phyloP scores from a whole-genome alignment of 2,888 invertebrate species.

The Dynastes grantii region DNA sequence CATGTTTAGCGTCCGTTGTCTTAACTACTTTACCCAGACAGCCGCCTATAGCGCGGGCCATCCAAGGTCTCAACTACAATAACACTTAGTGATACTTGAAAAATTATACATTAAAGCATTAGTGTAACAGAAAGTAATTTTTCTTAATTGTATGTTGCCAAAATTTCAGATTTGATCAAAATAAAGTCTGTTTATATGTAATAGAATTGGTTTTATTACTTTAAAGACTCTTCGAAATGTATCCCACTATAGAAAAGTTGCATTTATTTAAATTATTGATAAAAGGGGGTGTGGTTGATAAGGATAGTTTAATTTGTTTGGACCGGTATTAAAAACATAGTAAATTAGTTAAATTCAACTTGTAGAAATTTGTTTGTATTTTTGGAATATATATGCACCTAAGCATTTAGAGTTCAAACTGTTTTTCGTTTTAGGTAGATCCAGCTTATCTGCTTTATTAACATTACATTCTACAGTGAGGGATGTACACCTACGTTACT shows the following conservation, averaged over 20 bases:
- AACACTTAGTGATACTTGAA: conserved; percentile 44
- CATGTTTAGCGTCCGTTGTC: conserved; percentile 67
- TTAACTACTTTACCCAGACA: conserved; percentile 60
- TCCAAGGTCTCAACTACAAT: conserved; percentile 61
- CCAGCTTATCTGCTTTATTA: conserved; percentile 36
- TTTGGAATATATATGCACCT: background rate
- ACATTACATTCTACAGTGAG: conserved; percentile 54
- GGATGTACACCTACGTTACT: conserved; percentile 65
- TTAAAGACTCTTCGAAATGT: conserved; percentile 32
- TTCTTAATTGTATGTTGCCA: conserved; percentile 24
- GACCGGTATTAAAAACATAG: background rate
- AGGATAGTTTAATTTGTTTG: background rate
- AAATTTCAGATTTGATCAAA: conserved; percentile 14
- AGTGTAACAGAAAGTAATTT: conserved; percentile 21
- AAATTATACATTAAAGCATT: conserved; percentile 25
- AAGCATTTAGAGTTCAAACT: background rate
- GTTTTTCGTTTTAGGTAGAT: conserved; percentile 45
- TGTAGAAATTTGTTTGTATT: background rate
- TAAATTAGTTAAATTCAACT: background rate
- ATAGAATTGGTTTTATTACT: conserved; percentile 42
- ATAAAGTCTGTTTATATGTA: conserved; percentile 40
- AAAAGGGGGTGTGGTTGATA: conserved; percentile 60
- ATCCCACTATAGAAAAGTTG: background rate
- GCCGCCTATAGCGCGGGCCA: conserved; percentile 59
- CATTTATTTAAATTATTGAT: conserved; percentile 26